Evolutionary conservation across 2,797 vertebrate species (phyloP).

Genomic region (Avahi laniger): DNA sequence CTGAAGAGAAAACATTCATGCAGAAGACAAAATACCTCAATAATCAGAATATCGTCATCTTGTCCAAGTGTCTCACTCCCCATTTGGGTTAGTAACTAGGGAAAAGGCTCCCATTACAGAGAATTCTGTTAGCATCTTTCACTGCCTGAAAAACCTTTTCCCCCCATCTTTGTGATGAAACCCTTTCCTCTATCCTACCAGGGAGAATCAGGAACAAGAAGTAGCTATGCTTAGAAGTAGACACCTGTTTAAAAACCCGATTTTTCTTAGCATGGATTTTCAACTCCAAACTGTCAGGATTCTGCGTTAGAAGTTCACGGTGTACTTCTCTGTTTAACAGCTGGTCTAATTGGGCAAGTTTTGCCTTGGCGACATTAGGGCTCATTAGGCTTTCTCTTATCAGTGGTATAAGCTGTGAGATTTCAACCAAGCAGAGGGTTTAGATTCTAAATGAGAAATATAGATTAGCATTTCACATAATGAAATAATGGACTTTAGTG

Average conservation of each 20-base stretch:
- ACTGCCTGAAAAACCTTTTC: background rate
- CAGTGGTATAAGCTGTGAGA: slow-evolving; percentile 32
- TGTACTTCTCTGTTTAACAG: background rate
- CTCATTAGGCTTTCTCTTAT: slow-evolving; percentile 66
- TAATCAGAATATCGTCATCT: background rate
- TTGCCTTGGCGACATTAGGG: slow-evolving; percentile 40
- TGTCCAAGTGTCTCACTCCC: background rate
- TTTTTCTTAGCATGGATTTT: slow-evolving; percentile 27
- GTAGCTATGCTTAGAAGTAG: background rate
- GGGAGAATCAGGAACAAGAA: background rate
- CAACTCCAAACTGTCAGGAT: slow-evolving; percentile 29
- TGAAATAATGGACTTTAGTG: slow-evolving; percentile 68
- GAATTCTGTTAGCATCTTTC: background rate
- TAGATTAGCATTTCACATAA: slow-evolving; percentile 70
- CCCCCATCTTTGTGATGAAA: background rate
- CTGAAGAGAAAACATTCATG: background rate
- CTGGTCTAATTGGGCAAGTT: slow-evolving; percentile 60
- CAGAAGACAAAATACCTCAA: background rate
- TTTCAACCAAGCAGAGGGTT: slow-evolving; percentile 37
- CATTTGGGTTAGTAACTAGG: background rate
- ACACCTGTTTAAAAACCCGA: slow-evolving; percentile 31
- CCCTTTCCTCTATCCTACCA: background rate
- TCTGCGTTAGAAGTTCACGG: background rate
- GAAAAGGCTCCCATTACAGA: background rate
- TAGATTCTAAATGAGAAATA: slow-evolving; percentile 75